A percentile compares a stretch with the other conserved stretches of the same genome.
phyloP scores from a whole-genome alignment of 2,113 vertebrate genomes.

The Scopus umbretta region DNA sequence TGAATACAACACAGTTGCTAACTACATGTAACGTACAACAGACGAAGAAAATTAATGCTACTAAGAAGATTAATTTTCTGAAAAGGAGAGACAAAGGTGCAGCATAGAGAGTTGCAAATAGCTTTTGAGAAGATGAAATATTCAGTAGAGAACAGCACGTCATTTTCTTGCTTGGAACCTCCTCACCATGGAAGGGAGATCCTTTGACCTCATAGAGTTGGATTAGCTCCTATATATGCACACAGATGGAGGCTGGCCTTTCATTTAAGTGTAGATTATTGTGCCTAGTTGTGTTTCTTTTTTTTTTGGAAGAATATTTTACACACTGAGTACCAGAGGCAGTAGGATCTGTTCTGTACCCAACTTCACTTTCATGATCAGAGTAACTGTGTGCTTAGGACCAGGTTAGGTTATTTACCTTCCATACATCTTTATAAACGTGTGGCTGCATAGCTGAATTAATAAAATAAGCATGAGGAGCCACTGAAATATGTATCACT shows the following conservation, averaged over 20 bases:
- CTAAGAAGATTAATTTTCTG: neutral
- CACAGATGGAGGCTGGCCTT: neutral
- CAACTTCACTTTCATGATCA: neutral
- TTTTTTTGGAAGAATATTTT: neutral
- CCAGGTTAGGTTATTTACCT: neutral
- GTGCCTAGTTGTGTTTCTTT: neutral
- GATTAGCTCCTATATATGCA: neutral
- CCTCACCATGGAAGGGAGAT: neutral
- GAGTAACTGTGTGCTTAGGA: neutral
- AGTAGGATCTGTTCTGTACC: neutral
- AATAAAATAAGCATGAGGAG: neutral
- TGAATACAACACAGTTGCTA: neutral
- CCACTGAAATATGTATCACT: neutral
- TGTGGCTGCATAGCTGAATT: neutral
- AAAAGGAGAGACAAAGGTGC: neutral
- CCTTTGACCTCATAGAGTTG: neutral
- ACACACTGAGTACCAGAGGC: neutral
- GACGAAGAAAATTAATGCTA: neutral
- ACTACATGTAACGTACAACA: neutral
- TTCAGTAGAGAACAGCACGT: neutral
- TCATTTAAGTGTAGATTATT: neutral
- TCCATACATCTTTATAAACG: neutral
- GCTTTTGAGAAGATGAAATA: neutral
- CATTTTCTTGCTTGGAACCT: neutral
- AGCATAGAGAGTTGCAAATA: neutral